phyloP scores from a whole-genome alignment of 2,113 vertebrate genomes.

The Tyto alba region DNA sequence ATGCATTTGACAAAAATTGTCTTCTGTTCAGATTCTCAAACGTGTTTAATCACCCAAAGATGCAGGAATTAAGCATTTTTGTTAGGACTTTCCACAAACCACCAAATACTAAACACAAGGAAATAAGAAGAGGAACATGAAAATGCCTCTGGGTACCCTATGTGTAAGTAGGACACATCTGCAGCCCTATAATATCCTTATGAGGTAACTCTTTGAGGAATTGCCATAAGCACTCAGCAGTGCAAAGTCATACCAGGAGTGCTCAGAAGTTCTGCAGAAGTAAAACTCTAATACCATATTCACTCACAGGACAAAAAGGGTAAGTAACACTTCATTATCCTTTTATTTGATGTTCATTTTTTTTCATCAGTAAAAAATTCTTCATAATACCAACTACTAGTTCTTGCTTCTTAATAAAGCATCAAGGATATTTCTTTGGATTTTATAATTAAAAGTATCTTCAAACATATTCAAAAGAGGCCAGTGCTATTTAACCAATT shows the following conservation, averaged over 20 bases:
- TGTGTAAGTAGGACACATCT: background rate
- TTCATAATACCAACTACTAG: background rate
- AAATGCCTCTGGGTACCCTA: background rate
- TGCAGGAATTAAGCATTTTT: background rate
- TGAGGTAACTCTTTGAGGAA: background rate
- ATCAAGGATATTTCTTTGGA: background rate
- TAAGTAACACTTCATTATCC: background rate
- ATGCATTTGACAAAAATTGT: background rate
- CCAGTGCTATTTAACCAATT: background rate
- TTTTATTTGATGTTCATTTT: constrained; percentile 29
- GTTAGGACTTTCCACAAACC: background rate
- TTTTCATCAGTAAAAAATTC: constrained; percentile 14
- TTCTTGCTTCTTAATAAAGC: constrained; percentile 10
- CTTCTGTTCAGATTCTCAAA: background rate
- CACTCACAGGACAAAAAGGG: background rate
- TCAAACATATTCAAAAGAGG: constrained; percentile 22
- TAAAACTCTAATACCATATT: background rate
- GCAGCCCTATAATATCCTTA: background rate
- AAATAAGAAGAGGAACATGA: background rate
- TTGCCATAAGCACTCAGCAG: background rate
- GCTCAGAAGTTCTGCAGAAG: background rate
- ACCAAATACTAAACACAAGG: background rate
- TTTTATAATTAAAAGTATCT: constrained; percentile 26
- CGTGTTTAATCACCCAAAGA: background rate
- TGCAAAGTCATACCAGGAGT: background rate